Percentiles rank a stretch among this genome's conserved stretches.
These are phyloP conservation scores for Halichondria panicea DNA, from an alignment of 37 sponge, comb jelly and placozoan species.

Conservation along the genomic window DNA sequence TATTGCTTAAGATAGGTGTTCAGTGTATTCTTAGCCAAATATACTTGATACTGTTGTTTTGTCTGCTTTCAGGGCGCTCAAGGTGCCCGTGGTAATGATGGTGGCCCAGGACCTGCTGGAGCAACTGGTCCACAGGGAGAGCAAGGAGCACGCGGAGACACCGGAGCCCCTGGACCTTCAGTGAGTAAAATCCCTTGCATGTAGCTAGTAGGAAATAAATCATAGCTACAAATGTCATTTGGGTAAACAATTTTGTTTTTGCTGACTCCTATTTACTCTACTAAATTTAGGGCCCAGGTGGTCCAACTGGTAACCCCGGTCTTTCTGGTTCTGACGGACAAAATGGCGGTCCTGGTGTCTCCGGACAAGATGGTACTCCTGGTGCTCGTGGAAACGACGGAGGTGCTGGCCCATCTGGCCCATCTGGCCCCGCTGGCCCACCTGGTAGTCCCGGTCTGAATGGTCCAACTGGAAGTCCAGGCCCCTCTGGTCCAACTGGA, in stretches of 20 bases:
- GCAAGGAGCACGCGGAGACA: constrained; percentile 4
- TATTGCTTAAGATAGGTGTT: background rate
- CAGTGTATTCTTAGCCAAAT: background rate
- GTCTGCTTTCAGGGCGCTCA: background rate
- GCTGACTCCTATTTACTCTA: no score
- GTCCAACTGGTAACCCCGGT: constrained; percentile 1
- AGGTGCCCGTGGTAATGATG: background rate
- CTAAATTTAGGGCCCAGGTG: no score
- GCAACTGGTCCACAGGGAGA: constrained; percentile 22
- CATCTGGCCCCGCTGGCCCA: constrained; percentile 47
- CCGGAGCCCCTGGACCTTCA: background rate
- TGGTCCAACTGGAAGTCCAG: constrained; percentile 50
- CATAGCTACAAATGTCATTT: no score
- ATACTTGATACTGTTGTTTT: background rate
- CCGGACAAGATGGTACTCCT: constrained; percentile 20
- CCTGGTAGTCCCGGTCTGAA: constrained; percentile 46
- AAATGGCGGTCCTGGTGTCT: background rate
- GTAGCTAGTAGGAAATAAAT: background rate
- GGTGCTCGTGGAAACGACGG: constrained; percentile 30
- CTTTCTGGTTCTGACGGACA: background rate
- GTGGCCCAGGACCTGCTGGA: constrained; percentile 22
- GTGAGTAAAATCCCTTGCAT: background rate
- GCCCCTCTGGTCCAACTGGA: constrained; percentile 27
- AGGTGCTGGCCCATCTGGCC: constrained; percentile 26
- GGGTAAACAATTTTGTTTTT: no score